Evolutionary conservation across 2,888 invertebrate species (phyloP), one percentile per base, ranked within the genome.

Genomic region (Pycnomerus fuliginosus): DNA sequence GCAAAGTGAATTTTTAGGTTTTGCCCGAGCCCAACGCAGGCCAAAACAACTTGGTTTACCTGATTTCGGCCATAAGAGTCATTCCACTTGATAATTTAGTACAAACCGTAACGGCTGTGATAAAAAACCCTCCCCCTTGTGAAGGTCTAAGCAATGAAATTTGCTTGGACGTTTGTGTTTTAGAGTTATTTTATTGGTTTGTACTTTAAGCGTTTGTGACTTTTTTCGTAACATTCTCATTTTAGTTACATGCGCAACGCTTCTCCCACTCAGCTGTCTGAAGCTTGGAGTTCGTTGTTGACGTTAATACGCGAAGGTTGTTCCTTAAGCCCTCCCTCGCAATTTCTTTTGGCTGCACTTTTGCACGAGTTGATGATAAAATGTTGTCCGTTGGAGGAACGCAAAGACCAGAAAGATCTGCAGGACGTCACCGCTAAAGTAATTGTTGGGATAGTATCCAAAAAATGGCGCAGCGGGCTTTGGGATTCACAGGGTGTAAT

Each of bases 1-100:
- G n/a, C n/a, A n/a, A n/a, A n/a, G n/a, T n/a, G n/a, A 5, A 20
- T 14, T 63, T 69, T 38, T 52, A 80, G 79, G 73, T 80, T 50
- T 66, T 80, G 47, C 79, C 83, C 16, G 81, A 83, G 62, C 82
- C 84, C 11, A 82, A 82, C 56, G 64, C 76, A 3, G 82, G 82
- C 50, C 90, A 91, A 70, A 75, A 83, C 53, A 83, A 87, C 47
- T 74, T 91, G 58, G 90, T 92, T 7, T 82, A 88, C 52, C 73
- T 92, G 51, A 82, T 92, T 30, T 83, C 85, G 36, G 85, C 87
- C 17, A 85, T 92, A 51, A 80, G 87, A 51, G 88, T 90, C 1
- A 83, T 93, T 75, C 90, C 90, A 2, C 82, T 89, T 61, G 90
- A 91, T 63, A 86, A 86, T 36, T 78, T 91, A 57, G 84, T 93